Evolutionary conservation across 1,140 invertebrate species (phyloP).

Genomic region (Bursaphelenchus mucronatus): DNA sequence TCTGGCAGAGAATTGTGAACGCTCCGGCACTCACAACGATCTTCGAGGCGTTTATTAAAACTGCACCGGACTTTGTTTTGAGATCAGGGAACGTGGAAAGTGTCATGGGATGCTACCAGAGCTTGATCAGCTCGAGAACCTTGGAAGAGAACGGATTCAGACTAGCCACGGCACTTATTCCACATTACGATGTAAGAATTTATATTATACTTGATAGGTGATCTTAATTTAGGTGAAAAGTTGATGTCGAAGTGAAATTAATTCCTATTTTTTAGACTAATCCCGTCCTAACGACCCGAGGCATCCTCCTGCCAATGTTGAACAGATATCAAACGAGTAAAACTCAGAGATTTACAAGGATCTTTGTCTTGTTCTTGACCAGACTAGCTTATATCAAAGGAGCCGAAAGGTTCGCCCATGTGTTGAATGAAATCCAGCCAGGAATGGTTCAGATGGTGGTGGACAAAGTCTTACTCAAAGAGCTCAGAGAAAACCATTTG

Average conservation of each 20-base stretch:
- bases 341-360: slow-evolving; percentile 30
- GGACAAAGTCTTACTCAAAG: slow-evolving; percentile 37
- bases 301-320: slow-evolving; percentile 36
- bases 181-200: slow-evolving; percentile 34
- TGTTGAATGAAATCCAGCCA: slow-evolving; percentile 32
- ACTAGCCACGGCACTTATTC: slow-evolving; percentile 63
- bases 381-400: slow-evolving; percentile 36
- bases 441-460: slow-evolving; percentile 38
- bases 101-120: slow-evolving; percentile 88
- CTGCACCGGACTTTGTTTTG: slow-evolving; percentile 22
- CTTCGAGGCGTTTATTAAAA: slow-evolving; percentile 74
- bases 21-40: slow-evolving; percentile 82
- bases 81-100: slow-evolving; percentile 63
- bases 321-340: slow-evolving; percentile 36
- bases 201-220: background rate
- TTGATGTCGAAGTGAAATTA: slow-evolving; percentile 8
- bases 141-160: slow-evolving; percentile 95
- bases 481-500: slow-evolving; percentile 30
- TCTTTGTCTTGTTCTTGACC: slow-evolving; percentile 33
- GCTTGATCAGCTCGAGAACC: slow-evolving; percentile 85
- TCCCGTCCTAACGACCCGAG: slow-evolving; percentile 21
- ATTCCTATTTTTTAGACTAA: slow-evolving; percentile 30
- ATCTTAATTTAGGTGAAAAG: slow-evolving; percentile 5
- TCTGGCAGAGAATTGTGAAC: slow-evolving; percentile 88
- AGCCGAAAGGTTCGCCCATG: slow-evolving; percentile 24